These are phyloP conservation scores for Patella ulyssiponensis DNA, from an alignment of 2,888 invertebrate genomes.

Conservation along the genomic window DNA sequence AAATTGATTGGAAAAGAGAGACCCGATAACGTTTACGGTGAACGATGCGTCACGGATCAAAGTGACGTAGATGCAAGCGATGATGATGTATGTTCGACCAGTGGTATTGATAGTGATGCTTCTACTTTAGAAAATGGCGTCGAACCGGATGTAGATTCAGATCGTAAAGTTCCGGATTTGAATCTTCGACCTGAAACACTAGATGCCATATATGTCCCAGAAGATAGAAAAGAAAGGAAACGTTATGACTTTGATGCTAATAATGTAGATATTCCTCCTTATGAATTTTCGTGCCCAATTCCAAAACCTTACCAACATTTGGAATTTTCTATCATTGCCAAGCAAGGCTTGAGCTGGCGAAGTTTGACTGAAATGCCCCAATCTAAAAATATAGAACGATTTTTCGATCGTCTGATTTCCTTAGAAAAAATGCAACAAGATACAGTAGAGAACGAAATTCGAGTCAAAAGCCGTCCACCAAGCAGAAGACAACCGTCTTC, in stretches of 20 bases:
- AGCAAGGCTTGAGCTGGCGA: conserved; percentile 53
- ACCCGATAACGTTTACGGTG: background rate
- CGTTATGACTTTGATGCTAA: conserved; percentile 64
- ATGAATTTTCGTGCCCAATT: conserved; percentile 54
- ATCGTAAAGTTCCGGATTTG: conserved; percentile 47
- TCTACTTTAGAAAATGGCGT: conserved; percentile 42
- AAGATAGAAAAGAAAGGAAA: conserved; percentile 54
- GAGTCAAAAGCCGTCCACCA: conserved; percentile 31
- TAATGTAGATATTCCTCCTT: conserved; percentile 53
- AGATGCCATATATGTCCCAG: conserved; percentile 60
- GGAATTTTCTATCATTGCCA: conserved; percentile 50
- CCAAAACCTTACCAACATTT: conserved; percentile 51
- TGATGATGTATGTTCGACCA: conserved; percentile 49
- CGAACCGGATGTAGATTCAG: conserved; percentile 51
- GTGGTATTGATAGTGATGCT: conserved; percentile 52
- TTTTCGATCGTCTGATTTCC: conserved; percentile 56
- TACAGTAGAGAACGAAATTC: conserved; percentile 60
- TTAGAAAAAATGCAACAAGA: conserved; percentile 56
- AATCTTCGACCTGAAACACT: conserved; percentile 61
- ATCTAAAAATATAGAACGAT: conserved; percentile 17
- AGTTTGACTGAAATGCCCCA: conserved; percentile 42
- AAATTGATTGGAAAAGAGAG: conserved; percentile 40
- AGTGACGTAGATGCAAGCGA: conserved; percentile 1
- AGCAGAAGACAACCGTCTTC: conserved; percentile 42
- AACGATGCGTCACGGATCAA: background rate